phyloP scores from a whole-genome alignment of 2,888 invertebrate genomes.

The Gibbula magus region DNA sequence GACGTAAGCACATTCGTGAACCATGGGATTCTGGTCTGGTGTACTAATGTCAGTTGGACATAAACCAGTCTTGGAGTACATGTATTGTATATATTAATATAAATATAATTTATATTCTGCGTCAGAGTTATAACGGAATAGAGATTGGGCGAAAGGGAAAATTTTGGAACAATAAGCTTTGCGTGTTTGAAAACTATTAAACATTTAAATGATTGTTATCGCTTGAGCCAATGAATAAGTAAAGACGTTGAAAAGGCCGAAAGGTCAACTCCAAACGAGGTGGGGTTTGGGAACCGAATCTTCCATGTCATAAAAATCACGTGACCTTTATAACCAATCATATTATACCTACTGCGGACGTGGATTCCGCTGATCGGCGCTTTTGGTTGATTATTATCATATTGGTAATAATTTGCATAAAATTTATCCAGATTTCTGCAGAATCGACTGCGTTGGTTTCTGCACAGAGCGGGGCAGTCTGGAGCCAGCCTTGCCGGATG shows the following conservation, averaged over 20 bases:
- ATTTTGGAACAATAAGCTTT: conserved; percentile 8
- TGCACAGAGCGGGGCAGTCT: too few relatives aligned
- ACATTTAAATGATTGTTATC: conserved; percentile 21
- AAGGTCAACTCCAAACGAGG: background rate
- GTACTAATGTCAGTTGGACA: too few relatives aligned
- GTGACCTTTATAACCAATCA: background rate
- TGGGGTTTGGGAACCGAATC: conserved; percentile 11
- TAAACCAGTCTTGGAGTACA: too few relatives aligned
- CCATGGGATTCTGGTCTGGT: too few relatives aligned
- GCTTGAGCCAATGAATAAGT: conserved; percentile 1
- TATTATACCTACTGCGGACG: background rate
- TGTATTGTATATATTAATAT: too few relatives aligned
- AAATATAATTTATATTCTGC: background rate
- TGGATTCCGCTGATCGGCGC: conserved; percentile 16
- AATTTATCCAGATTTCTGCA: background rate
- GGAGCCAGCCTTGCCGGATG: too few relatives aligned
- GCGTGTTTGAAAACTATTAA: conserved; percentile 4
- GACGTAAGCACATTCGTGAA: background rate
- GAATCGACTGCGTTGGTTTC: too few relatives aligned
- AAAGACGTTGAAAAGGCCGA: background rate
- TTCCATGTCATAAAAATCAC: background rate
- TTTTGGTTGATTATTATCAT: conserved; percentile 4
- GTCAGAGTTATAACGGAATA: background rate
- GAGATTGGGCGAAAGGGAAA: conserved; percentile 14
- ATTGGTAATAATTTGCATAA: conserved; percentile 15